A percentile compares a stretch with the other conserved stretches of the same genome.
These are phyloP conservation scores for Cossypha heuglini DNA, from an alignment of 2,797 vertebrate genomes.

Conservation along the genomic window DNA sequence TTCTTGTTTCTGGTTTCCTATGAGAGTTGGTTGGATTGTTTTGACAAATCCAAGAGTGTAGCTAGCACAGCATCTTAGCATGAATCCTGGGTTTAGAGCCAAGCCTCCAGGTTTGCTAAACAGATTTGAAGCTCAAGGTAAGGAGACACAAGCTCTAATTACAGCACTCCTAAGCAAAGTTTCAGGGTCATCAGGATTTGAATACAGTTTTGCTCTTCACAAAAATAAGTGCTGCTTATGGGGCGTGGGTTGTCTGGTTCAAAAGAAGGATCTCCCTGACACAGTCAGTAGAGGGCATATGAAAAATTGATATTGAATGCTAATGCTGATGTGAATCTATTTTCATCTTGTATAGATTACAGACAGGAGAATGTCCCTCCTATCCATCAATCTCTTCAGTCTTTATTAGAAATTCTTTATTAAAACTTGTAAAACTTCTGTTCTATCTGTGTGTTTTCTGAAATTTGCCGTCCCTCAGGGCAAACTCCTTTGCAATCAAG, in stretches of 20 bases:
- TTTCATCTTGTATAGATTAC: neutral
- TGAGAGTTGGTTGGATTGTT: conserved; percentile 6
- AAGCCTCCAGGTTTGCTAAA: neutral
- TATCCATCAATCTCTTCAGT: neutral
- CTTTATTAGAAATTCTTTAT: neutral
- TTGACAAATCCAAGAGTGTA: neutral
- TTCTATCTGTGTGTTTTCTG: neutral
- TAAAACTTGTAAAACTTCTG: neutral
- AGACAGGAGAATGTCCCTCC: neutral
- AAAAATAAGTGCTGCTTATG: neutral
- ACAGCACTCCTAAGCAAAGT: neutral
- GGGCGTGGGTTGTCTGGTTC: neutral
- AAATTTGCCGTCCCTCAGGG: neutral
- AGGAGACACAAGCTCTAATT: neutral
- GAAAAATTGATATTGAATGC: neutral
- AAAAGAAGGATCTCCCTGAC: neutral
- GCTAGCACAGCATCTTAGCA: neutral
- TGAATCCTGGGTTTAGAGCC: neutral
- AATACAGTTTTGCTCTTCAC: neutral
- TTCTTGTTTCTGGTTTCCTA: conserved; percentile 29
- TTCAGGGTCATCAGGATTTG: neutral
- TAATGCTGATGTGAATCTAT: neutral
- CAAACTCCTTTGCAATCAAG: neutral
- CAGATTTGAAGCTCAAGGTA: neutral
- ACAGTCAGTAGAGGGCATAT: neutral